Evolutionary conservation across 92 coral and sea anemone species (phyloP).

Genomic region (Zoanthus sociatus): DNA sequence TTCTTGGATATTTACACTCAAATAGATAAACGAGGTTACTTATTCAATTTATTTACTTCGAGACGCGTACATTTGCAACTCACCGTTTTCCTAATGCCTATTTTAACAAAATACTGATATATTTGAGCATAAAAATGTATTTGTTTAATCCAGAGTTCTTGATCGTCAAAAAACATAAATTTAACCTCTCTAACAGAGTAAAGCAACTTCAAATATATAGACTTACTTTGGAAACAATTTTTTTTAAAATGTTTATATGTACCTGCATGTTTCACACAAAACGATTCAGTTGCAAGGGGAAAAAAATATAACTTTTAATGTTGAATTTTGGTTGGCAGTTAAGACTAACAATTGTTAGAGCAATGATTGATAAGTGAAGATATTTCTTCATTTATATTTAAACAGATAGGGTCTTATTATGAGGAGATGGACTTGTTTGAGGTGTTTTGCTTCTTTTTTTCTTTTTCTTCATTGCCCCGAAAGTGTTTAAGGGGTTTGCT

Average conservation of each 20-base stretch:
- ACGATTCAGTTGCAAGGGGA: too few relatives aligned
- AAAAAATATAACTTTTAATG: too few relatives aligned
- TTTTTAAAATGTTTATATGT: too few relatives aligned
- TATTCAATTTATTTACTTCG: too few relatives aligned
- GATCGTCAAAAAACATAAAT: background rate
- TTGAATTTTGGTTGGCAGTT: background rate
- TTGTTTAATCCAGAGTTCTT: too few relatives aligned
- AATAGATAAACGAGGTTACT: too few relatives aligned
- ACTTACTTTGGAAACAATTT: background rate
- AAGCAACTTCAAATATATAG: background rate
- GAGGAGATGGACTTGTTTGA: background rate
- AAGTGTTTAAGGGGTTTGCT: background rate
- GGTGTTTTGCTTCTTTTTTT: constrained; percentile 42
- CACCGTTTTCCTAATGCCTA: too few relatives aligned
- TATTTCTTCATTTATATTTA: background rate
- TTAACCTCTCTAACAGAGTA: background rate
- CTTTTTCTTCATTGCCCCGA: constrained; percentile 14
- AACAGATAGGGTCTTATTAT: background rate
- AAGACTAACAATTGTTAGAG: background rate
- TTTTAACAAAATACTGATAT: too few relatives aligned
- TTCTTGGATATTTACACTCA: too few relatives aligned
- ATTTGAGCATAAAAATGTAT: too few relatives aligned
- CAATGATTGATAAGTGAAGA: background rate
- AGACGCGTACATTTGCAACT: too few relatives aligned
- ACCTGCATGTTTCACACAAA: too few relatives aligned